Conservation (phyloP, 2,888 invertebrate genomes). For the Ennomos fuscantarius region DNA sequence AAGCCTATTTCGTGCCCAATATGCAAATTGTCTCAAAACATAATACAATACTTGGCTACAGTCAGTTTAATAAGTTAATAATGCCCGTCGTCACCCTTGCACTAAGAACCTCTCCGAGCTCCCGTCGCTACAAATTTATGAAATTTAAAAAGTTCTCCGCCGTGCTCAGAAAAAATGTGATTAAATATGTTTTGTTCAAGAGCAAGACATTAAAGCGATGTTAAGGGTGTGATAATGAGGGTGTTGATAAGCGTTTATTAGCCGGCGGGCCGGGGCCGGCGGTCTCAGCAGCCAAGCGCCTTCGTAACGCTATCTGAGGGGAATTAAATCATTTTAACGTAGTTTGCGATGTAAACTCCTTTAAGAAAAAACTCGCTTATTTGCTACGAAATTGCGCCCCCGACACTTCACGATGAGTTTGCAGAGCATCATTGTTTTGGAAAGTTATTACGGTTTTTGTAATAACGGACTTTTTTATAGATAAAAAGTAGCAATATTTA, state of each 20-base stretch:
- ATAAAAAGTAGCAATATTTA: constrained; percentile 20
- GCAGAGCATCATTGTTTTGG: constrained; percentile 50
- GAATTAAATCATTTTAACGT: constrained; percentile 84
- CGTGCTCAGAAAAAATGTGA: constrained; percentile 78
- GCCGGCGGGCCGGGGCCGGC: constrained; percentile 69
- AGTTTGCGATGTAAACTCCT: constrained; percentile 70
- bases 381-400: constrained; percentile 67
- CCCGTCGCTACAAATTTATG: constrained; percentile 62
- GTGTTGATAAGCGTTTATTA: constrained; percentile 86
- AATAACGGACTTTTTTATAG: constrained; percentile 20
- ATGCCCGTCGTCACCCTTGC: constrained; percentile 42
- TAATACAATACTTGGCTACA: constrained; percentile 23
- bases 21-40: constrained; percentile 10
- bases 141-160: constrained; percentile 79
- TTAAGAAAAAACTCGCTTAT: constrained; percentile 72
- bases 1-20: neutral
- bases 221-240: constrained; percentile 86
- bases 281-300: constrained; percentile 69
- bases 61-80: constrained; percentile 40
- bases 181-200: constrained; percentile 86
- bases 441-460: constrained; percentile 53
- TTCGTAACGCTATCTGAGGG: constrained; percentile 77
- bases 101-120: constrained; percentile 38
- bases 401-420: constrained; percentile 48
- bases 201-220: constrained; percentile 85